These are phyloP conservation scores for Nannoperca obscura DNA, from an alignment of 2,797 vertebrate genomes.

Conservation along the genomic window DNA sequence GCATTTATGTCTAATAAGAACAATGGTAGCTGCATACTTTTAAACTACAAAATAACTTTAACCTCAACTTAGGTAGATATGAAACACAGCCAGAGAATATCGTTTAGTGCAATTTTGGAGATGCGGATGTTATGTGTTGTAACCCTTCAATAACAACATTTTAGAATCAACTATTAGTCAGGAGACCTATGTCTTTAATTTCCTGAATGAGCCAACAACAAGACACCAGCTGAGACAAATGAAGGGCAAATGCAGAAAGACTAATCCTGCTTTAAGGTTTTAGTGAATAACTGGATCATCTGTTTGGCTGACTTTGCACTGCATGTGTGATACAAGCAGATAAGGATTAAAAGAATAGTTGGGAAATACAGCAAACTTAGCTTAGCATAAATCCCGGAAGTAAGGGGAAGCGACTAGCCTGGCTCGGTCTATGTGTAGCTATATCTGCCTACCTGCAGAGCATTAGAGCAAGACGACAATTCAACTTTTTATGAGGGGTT, in stretches of 20 bases:
- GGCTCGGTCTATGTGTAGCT: background rate
- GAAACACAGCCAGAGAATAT: background rate
- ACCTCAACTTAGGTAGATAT: no score
- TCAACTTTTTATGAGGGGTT: background rate
- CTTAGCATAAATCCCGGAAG: background rate
- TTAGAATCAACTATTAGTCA: background rate
- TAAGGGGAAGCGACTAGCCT: no score
- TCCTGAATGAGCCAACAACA: background rate
- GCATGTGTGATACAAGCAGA: background rate
- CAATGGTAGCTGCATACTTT: background rate
- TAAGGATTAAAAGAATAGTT: background rate
- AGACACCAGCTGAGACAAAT: conserved; percentile 3
- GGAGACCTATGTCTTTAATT: background rate
- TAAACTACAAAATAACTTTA: background rate
- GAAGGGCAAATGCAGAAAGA: background rate
- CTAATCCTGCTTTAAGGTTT: background rate
- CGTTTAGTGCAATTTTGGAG: background rate
- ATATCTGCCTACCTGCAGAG: background rate
- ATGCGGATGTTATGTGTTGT: background rate
- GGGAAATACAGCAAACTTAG: background rate
- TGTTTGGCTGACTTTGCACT: background rate
- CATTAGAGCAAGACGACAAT: background rate
- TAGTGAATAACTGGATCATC: no score
- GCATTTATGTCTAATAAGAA: conserved; percentile 56
- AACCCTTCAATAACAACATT: background rate